These are phyloP conservation scores for Acanthosepion lycidas DNA, from an alignment of 2,888 invertebrate species.

Conservation along the genomic window DNA sequence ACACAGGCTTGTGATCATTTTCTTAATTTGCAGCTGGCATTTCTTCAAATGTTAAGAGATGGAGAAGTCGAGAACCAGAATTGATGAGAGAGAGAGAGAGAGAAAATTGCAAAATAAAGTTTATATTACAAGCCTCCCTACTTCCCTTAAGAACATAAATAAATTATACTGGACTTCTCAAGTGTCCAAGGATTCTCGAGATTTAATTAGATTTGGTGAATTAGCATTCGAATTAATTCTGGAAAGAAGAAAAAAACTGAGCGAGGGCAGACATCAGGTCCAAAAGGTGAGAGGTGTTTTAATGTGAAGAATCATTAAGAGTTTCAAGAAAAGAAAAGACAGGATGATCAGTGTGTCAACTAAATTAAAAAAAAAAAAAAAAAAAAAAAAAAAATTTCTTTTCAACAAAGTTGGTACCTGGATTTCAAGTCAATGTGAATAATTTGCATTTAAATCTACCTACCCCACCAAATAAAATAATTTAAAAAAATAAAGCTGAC, in stretches of 20 bases:
- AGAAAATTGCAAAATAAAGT: too few relatives aligned
- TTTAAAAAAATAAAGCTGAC: too few relatives aligned
- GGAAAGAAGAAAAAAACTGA: background rate
- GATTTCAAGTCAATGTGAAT: too few relatives aligned
- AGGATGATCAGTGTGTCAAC: too few relatives aligned
- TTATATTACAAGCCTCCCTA: too few relatives aligned
- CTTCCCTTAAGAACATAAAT: background rate
- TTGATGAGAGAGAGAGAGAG: too few relatives aligned
- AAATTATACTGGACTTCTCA: background rate
- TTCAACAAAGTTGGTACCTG: background rate
- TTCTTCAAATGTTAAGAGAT: too few relatives aligned
- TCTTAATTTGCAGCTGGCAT: too few relatives aligned
- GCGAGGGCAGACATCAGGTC: background rate
- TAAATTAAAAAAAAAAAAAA: background rate
- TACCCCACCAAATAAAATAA: too few relatives aligned
- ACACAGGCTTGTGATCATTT: too few relatives aligned
- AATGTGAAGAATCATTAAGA: background rate
- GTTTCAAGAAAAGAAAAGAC: background rate
- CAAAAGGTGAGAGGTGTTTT: background rate
- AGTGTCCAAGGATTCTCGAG: background rate
- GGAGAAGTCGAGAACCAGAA: background rate
- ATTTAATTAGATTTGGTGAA: background rate
- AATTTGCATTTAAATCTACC: too few relatives aligned
- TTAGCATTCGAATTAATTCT: background rate
- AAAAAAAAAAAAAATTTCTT: background rate